Percentiles rank a stretch among this genome's conserved stretches.
Evolutionary conservation across 2,113 vertebrate genomes (phyloP).

Genomic region (Chauna torquata): DNA sequence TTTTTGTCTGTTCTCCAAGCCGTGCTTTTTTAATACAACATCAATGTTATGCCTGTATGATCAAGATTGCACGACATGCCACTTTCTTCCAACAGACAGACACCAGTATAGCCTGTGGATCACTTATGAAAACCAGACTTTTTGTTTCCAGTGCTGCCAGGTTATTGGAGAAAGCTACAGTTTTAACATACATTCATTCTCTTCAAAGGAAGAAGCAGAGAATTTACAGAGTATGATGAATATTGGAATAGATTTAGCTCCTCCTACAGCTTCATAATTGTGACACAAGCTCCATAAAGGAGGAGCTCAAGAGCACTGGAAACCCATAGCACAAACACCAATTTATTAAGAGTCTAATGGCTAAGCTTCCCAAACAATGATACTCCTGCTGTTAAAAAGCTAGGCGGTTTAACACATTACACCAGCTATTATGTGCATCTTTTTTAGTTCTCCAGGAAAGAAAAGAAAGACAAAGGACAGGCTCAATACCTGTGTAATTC

Average conservation of each 20-base stretch:
- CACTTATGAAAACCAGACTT: neutral
- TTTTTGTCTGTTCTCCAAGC: neutral
- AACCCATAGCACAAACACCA: neutral
- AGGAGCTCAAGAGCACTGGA: neutral
- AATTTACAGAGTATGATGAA: neutral
- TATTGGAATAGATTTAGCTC: neutral
- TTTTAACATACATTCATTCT: neutral
- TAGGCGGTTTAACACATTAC: neutral
- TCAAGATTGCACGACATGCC: neutral
- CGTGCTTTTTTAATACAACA: neutral
- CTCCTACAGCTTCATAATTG: neutral
- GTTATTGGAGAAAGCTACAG: neutral
- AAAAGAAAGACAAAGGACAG: neutral
- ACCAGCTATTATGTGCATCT: neutral
- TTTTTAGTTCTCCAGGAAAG: neutral
- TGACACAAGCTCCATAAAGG: neutral
- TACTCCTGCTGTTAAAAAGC: neutral
- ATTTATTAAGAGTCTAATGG: neutral
- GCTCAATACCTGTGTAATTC: neutral
- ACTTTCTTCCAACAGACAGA: neutral
- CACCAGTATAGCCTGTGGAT: neutral
- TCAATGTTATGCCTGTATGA: neutral
- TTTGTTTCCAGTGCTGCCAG: neutral
- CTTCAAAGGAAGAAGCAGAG: neutral
- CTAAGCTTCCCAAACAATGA: neutral